Percentiles rank a stretch among this genome's conserved stretches.
phyloP scores from a whole-genome alignment of 2,888 invertebrate genomes.

The Mellilla xanthometata region DNA sequence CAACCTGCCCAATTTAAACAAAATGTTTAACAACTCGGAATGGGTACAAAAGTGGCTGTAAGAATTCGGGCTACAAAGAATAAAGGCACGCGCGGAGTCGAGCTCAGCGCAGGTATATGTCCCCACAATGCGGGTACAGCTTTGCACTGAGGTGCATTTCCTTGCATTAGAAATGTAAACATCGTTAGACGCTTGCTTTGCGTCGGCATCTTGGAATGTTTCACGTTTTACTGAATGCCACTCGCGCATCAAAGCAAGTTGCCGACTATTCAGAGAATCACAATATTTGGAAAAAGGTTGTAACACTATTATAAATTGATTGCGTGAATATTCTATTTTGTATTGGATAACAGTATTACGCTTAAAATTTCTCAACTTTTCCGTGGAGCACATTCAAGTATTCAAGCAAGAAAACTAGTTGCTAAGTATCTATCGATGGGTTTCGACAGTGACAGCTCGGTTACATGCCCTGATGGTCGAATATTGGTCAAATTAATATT shows the following conservation, averaged over 20 bases:
- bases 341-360: too few species aligned
- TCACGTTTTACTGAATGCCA: constrained; percentile 12
- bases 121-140: constrained; percentile 24
- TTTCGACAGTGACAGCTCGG: too few species aligned
- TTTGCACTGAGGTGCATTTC: constrained; percentile 19
- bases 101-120: constrained; percentile 25
- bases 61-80: constrained; percentile 39
- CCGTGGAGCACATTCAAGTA: too few species aligned
- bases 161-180: constrained; percentile 28
- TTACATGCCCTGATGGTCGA: too few species aligned
- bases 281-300: too few species aligned
- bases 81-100: constrained; percentile 37
- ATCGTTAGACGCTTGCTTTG: constrained; percentile 28
- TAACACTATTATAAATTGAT: too few species aligned
- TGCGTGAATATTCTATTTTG: too few species aligned
- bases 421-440: too few species aligned
- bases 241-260: constrained; percentile 3
- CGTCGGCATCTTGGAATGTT: constrained; percentile 20
- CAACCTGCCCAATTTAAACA: constrained; percentile 33
- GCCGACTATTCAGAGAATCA: too few species aligned
- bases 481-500: too few species aligned
- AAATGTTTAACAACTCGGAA: constrained; percentile 58
- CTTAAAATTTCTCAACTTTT: too few species aligned
- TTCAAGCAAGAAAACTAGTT: too few species aligned
- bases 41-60: constrained; percentile 18